Evolutionary conservation across 1,140 invertebrate genomes (phyloP), one percentile per base, ranked within the genome.

Genomic region (Teleogryllus occipitalis): DNA sequence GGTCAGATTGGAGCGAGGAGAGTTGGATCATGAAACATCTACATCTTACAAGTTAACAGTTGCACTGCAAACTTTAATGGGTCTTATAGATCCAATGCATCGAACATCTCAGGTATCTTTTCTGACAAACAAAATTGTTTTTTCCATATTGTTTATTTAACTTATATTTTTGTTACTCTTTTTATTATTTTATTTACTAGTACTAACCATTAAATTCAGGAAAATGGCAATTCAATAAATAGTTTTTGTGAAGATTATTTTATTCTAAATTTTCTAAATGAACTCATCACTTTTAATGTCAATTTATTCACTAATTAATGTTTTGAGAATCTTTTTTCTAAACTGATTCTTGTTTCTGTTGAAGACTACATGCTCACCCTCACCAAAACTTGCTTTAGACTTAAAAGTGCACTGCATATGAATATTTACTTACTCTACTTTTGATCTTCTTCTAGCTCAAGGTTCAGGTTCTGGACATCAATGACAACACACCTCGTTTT

Each of bases 401-500:
- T 39, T 39, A 39, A 5, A 39, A 39, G n/a, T 39, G 5, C 27
- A 39, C 1, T 39, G 5, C 5, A 39, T 5, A 39, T 5, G 5
- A 1, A 10, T 7, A 65, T 65, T 7, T 65, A 18, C 18, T 14
- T 65, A 65, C 18, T 7, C 2, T 7, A 65, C 18, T 65, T 65
- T 7, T 78, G 18, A 78, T 46, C 46, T 14, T 10, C 21, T 77
- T 83, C 5, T 83, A 91, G 83, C 89, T 98, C 0, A 93, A 93
- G 81, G 90, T 98, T 7, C 93, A 94, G 82, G 91, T 98, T 0
- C 87, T 92, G 0, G 96, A 97, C 84, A 90, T 94, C 2, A 97
- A 97, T 83, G 96, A 97, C 83, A 97, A 97, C 84, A 88, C 88
- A 7, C 96, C 96, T 0, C 88, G 90, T 80, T 97, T 97, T 84